These are phyloP conservation scores for Oreocharis arfaki DNA, from an alignment of 2,113 vertebrate genomes.

Conservation along the genomic window DNA sequence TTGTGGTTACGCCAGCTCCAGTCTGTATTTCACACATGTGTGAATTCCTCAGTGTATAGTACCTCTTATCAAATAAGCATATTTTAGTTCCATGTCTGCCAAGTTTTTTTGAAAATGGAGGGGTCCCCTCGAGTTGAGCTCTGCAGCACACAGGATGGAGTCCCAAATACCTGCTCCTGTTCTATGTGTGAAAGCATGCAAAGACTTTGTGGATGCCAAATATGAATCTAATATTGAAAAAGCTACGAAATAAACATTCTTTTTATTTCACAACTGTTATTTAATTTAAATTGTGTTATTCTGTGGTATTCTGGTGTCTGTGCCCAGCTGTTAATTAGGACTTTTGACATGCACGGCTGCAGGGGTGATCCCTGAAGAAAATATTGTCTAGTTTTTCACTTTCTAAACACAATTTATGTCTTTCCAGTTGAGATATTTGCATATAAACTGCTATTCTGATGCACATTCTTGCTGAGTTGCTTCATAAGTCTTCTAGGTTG, in stretches of 20 bases:
- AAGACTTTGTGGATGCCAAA: neutral
- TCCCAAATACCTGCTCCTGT: neutral
- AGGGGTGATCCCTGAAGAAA: neutral
- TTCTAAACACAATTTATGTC: neutral
- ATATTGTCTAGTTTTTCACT: neutral
- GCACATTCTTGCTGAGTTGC: neutral
- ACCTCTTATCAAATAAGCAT: neutral
- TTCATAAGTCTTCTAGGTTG: neutral
- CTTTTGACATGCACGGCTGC: neutral
- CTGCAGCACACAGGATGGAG: neutral
- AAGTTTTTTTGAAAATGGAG: neutral
- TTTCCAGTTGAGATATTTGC: slow-evolving; percentile 1
- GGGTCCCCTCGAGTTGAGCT: neutral
- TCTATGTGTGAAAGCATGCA: neutral
- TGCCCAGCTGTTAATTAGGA: neutral
- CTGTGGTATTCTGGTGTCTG: neutral
- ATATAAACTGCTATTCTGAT: neutral
- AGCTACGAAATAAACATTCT: neutral
- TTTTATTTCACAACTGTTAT: neutral
- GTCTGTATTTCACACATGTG: neutral
- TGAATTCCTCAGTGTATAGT: neutral
- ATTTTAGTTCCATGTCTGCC: neutral
- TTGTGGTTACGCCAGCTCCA: neutral
- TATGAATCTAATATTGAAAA: neutral
- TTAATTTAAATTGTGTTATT: neutral